Conservation (phyloP, 2,797 vertebrate genomes). For the Schizothorax lantsangensis region DNA sequence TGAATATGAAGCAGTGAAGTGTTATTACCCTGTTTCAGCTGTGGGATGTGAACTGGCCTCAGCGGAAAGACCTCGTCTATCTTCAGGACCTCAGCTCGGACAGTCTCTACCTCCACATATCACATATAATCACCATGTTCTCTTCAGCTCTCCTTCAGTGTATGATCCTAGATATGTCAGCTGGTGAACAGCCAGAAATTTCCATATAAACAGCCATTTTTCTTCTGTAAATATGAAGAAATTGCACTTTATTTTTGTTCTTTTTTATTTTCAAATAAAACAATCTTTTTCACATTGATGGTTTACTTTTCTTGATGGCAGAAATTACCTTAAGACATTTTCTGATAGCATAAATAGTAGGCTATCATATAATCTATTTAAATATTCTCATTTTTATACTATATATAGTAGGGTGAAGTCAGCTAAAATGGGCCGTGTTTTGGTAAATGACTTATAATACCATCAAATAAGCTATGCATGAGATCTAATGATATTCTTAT, state of each 20-base stretch:
- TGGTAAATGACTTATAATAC: too few relatives aligned
- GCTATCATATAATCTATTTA: not conserved
- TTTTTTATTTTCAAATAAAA: not conserved
- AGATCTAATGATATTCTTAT: too few relatives aligned
- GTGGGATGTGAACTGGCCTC: not conserved
- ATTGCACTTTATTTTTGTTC: slow-evolving; percentile 58
- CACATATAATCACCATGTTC: not conserved
- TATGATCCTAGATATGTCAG: not conserved
- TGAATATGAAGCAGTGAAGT: not conserved
- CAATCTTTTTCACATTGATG: not conserved
- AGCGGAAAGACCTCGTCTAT: not conserved
- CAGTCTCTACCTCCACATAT: not conserved
- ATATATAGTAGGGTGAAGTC: too few relatives aligned
- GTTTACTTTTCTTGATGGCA: not conserved
- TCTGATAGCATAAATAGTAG: not conserved
- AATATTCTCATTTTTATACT: not conserved
- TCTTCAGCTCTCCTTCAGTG: slow-evolving; percentile 3
- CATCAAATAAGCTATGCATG: too few relatives aligned
- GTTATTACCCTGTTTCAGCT: not conserved
- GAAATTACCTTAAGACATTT: not conserved
- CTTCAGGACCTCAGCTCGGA: slow-evolving; percentile 14
- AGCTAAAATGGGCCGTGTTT: too few relatives aligned
- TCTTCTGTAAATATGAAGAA: not conserved
- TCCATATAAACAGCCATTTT: too few relatives aligned
- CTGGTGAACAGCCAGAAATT: slow-evolving; percentile 34